phyloP scores from a whole-genome alignment of 2,888 invertebrate genomes.

The Bursaphelenchus okinawaensis region DNA sequence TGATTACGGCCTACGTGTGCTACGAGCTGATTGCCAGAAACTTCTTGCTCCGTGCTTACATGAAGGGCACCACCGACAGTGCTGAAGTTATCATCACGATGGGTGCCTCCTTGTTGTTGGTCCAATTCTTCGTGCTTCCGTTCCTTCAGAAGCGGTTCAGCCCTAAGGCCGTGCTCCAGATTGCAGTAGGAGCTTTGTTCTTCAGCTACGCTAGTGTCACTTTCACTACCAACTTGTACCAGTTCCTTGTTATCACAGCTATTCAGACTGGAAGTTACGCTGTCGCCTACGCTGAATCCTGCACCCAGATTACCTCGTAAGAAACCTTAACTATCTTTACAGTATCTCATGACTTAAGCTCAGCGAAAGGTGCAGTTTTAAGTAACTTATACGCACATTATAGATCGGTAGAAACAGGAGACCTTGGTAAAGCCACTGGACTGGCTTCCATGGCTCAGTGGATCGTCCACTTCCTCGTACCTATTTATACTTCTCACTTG shows the following conservation, averaged over 20 bases:
- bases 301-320: conserved; percentile 55
- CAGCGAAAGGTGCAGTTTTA: no score
- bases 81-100: conserved; percentile 53
- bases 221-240: conserved; percentile 48
- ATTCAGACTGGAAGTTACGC: conserved; percentile 55
- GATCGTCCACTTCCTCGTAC: conserved; percentile 55
- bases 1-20: conserved; percentile 55
- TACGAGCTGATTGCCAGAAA: conserved; percentile 57
- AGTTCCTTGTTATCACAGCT: conserved; percentile 52
- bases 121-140: conserved; percentile 53
- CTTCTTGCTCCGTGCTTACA: conserved; percentile 54
- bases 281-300: conserved; percentile 55
- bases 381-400: no score
- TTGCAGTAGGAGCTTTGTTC: conserved; percentile 39
- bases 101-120: conserved; percentile 48
- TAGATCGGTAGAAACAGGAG: conserved; percentile 51
- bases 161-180: conserved; percentile 42
- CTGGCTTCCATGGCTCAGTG: conserved; percentile 55
- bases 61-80: conserved; percentile 53
- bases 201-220: conserved; percentile 42
- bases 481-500: conserved; percentile 53
- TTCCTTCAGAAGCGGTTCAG: conserved; percentile 41
- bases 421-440: conserved; percentile 57
- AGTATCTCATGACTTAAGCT: no score
- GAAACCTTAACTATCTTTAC: no score